Conservation (phyloP, 2,888 invertebrate species). For the Drosophila dives region DNA sequence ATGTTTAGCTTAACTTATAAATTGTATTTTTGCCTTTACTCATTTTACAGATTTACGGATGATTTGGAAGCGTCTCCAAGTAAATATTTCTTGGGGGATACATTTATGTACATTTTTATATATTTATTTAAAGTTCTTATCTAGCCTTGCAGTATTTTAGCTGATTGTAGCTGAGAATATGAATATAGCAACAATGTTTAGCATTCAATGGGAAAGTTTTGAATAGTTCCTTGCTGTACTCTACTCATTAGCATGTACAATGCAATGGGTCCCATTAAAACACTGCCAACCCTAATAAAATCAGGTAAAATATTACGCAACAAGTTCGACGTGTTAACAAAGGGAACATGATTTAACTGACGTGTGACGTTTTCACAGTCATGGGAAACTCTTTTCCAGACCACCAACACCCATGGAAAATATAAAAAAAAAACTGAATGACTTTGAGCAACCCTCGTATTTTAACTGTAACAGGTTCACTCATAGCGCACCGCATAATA, state of each 20-base stretch:
- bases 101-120: not conserved
- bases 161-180: not conserved
- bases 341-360: constrained; percentile 31
- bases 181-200: not conserved
- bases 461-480: constrained; percentile 54
- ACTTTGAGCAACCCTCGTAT: constrained; percentile 15
- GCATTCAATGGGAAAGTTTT: constrained; percentile 21
- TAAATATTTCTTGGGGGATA: not conserved
- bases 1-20: not conserved
- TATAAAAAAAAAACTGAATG: constrained; percentile 1
- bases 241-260: constrained; percentile 56
- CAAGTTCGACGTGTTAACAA: constrained; percentile 47
- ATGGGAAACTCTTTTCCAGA: constrained; percentile 62
- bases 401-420: constrained; percentile 23
- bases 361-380: constrained; percentile 56
- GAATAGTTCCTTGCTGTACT: not conserved
- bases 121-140: not conserved
- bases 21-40: constrained; percentile 4
- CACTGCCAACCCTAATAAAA: constrained; percentile 61
- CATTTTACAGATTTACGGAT: not conserved
- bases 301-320: constrained; percentile 66
- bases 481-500: constrained; percentile 58
- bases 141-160: not conserved
- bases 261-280: constrained; percentile 51
- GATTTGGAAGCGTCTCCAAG: not conserved